Conservation (phyloP, 2,888 invertebrate genomes). For the Caenorhabditis sp. region DNA sequence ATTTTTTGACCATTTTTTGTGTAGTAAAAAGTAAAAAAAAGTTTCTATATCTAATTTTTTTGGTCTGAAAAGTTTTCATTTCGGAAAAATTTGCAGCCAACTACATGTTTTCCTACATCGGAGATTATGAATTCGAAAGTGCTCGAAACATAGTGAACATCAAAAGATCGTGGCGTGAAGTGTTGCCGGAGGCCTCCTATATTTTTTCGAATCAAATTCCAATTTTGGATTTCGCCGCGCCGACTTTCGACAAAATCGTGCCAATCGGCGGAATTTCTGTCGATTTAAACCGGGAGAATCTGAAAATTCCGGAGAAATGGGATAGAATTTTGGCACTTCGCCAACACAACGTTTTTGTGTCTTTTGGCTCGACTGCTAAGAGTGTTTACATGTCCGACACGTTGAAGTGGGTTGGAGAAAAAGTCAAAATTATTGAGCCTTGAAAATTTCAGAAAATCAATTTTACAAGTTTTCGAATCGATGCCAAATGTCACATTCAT, state of each 20-base stretch:
- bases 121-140: conserved; percentile 16
- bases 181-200: conserved; percentile 20
- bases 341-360: conserved; percentile 18
- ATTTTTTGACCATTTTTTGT: too few species aligned
- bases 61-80: too few species aligned
- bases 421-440: too few species aligned
- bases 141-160: conserved; percentile 15
- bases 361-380: conserved; percentile 21
- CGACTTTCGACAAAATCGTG: conserved; percentile 27
- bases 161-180: conserved; percentile 17
- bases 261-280: conserved; percentile 6
- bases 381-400: conserved; percentile 15
- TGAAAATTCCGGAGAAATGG: conserved; percentile 18
- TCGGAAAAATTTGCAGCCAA: not conserved
- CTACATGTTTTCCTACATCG: conserved; percentile 15
- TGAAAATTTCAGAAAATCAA: conserved; percentile 19
- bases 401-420: too few species aligned
- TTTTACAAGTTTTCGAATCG: conserved; percentile 23
- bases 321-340: conserved; percentile 13
- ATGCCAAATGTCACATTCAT: conserved; percentile 48
- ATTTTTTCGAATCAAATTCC: conserved; percentile 19
- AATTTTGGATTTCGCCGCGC: conserved; percentile 22
- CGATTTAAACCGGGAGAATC: not conserved
- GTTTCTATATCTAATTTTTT: too few species aligned
- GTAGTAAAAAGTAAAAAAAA: too few species aligned